Percentiles rank a stretch among this genome's conserved stretches.
phyloP scores from a whole-genome alignment of 2,888 invertebrate species.

The Xiphydria camelus region DNA sequence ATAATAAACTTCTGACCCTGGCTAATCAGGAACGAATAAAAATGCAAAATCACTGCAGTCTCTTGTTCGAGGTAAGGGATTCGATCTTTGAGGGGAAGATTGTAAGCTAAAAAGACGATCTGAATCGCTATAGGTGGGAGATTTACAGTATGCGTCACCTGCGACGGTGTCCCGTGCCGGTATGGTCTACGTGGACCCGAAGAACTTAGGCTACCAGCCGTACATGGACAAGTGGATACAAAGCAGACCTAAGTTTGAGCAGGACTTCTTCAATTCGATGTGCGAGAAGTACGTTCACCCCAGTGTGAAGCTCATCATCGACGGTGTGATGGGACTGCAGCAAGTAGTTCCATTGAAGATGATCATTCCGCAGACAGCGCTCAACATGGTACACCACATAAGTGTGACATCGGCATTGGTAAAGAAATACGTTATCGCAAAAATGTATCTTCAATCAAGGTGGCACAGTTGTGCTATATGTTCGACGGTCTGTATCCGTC shows the following conservation, averaged over 20 bases:
- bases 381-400: slow-evolving; percentile 72
- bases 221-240: slow-evolving; percentile 85
- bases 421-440: background rate
- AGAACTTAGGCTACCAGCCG: slow-evolving; percentile 83
- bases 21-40: slow-evolving; percentile 90
- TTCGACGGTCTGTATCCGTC: slow-evolving; percentile 72
- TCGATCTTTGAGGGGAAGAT: background rate
- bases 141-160: slow-evolving; percentile 87
- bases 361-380: slow-evolving; percentile 80
- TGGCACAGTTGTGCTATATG: slow-evolving; percentile 80
- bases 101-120: background rate
- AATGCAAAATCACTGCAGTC: slow-evolving; percentile 76
- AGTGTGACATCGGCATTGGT: background rate
- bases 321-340: slow-evolving; percentile 74
- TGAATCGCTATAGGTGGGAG: slow-evolving; percentile 67
- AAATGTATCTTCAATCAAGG: slow-evolving; percentile 55
- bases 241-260: slow-evolving; percentile 60
- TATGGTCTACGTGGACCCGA: slow-evolving; percentile 93
- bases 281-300: slow-evolving; percentile 78
- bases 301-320: slow-evolving; percentile 72
- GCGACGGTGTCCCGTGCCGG: slow-evolving; percentile 91
- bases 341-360: slow-evolving; percentile 75
- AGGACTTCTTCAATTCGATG: slow-evolving; percentile 59
- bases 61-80: slow-evolving; percentile 78
- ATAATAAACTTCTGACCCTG: slow-evolving; percentile 85